Evolutionary conservation across 2,113 vertebrate genomes (phyloP).

Genomic region (Protomyctophum bolini): DNA sequence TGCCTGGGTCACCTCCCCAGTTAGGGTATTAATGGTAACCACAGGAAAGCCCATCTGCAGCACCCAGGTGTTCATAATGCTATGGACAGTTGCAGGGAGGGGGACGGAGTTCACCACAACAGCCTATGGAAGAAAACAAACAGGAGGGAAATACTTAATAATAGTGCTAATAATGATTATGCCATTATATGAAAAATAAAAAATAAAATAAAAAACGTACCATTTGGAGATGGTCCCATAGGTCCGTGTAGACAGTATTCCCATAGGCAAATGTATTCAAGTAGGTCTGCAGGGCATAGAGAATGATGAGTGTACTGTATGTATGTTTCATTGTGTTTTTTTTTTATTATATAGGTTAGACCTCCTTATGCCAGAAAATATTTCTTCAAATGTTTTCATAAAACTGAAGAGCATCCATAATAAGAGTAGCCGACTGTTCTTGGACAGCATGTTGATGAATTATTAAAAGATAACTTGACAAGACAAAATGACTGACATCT

Average conservation of each 20-base stretch:
- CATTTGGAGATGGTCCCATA: conserved; percentile 86
- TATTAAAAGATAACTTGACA: no score
- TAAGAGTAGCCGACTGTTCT: no score
- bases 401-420: no score
- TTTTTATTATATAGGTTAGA: no score
- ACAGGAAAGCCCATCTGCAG: conserved; percentile 94
- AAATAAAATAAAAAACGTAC: conserved; percentile 51
- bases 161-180: no score
- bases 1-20: conserved; percentile 69
- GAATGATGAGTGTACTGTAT: neutral
- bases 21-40: conserved; percentile 78
- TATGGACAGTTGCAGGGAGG: conserved; percentile 38
- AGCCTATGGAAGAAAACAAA: conserved; percentile 54
- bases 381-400: no score
- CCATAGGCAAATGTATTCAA: conserved; percentile 75
- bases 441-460: no score
- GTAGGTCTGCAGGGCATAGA: conserved; percentile 65
- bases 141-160: neutral
- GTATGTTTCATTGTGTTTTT: neutral
- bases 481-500: no score
- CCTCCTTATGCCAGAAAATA: no score
- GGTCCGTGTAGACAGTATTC: conserved; percentile 84
- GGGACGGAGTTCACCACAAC: accelerated
- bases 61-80: conserved; percentile 92
- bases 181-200: neutral